phyloP scores from a whole-genome alignment of 2,888 invertebrate genomes.

The Mythimna vitellina region DNA sequence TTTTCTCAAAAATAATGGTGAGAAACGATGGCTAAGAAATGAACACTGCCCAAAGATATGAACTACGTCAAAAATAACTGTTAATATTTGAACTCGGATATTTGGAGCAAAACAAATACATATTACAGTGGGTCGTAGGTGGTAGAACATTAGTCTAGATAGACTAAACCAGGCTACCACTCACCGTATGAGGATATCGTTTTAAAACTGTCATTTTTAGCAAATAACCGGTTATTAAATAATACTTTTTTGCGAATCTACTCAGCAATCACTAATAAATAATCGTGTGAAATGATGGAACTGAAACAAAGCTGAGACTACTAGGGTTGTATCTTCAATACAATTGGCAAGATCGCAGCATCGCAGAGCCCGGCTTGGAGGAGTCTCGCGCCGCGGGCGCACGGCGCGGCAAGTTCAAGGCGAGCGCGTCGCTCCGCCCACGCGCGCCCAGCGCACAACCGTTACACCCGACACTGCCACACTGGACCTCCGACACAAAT shows the following conservation, averaged over 20 bases:
- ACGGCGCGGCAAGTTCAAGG: slow-evolving; percentile 90
- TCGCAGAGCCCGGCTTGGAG: slow-evolving; percentile 50
- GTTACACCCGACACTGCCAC: slow-evolving; percentile 85
- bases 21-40: background rate
- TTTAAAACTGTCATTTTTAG: background rate
- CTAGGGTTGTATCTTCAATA: slow-evolving; percentile 5
- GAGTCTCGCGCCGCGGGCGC: slow-evolving; percentile 70
- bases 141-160: background rate
- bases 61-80: background rate
- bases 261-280: background rate
- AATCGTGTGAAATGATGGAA: background rate
- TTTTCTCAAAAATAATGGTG: background rate
- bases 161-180: slow-evolving; percentile 1
- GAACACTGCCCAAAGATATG: background rate
- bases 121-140: background rate
- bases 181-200: background rate
- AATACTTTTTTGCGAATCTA: background rate
- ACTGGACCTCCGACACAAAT: slow-evolving; percentile 80
- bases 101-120: background rate
- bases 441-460: slow-evolving; percentile 84
- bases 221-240: background rate
- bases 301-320: background rate
- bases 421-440: slow-evolving; percentile 89
- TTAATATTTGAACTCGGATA: background rate
- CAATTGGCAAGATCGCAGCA: slow-evolving; percentile 67